Conservation (phyloP, 2,113 vertebrate genomes). For the Gavialis gangeticus region DNA sequence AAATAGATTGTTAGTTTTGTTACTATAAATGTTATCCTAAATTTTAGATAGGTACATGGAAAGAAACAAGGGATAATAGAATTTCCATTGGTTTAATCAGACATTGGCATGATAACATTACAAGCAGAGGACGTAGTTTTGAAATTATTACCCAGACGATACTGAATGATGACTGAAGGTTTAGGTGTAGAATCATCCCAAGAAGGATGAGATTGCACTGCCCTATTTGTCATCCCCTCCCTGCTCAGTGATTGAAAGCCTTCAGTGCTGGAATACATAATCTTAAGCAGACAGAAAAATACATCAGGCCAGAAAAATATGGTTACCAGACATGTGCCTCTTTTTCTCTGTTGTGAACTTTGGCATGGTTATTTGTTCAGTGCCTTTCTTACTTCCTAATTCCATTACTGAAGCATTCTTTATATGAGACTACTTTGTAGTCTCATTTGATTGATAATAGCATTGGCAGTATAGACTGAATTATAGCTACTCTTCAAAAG, state of each 20-base stretch:
- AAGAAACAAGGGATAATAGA: neutral
- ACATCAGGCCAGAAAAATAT: neutral
- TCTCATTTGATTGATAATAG: neutral
- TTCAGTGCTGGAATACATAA: neutral
- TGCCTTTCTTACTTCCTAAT: neutral
- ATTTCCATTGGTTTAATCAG: neutral
- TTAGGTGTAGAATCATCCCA: neutral
- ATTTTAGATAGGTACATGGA: neutral
- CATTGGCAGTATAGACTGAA: neutral
- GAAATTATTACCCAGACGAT: neutral
- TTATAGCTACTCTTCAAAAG: neutral
- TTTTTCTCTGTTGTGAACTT: neutral
- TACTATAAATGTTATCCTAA: neutral
- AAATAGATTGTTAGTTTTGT: neutral
- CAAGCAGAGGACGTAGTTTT: accelerated
- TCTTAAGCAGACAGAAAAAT: neutral
- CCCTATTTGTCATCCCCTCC: neutral
- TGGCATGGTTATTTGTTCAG: neutral
- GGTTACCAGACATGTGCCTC: neutral
- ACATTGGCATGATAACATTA: neutral
- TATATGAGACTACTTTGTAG: neutral
- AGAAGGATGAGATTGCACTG: neutral
- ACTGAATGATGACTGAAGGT: neutral
- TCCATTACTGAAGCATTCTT: neutral
- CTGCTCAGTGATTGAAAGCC: neutral